Evolutionary conservation across 2,113 vertebrate genomes (phyloP).

Genomic region (Trematomus loennbergii): DNA sequence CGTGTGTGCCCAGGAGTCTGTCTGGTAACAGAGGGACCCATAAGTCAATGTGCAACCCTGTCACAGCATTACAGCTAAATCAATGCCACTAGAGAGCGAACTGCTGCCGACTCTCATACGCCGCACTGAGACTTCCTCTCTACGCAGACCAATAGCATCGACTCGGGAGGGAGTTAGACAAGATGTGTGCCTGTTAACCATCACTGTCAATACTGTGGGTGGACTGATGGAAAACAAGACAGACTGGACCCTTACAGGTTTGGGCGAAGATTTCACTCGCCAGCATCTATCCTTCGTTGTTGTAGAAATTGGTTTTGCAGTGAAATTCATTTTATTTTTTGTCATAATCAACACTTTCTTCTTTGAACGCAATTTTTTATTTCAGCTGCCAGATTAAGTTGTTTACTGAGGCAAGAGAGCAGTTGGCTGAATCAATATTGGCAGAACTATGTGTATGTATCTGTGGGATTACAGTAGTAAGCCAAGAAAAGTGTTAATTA

Average conservation of each 20-base stretch:
- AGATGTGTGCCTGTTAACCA: slow-evolving; percentile 63
- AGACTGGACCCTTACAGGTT: slow-evolving; percentile 31
- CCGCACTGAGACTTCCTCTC: slow-evolving; percentile 39
- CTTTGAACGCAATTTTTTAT: not conserved
- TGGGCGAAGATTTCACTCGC: not conserved
- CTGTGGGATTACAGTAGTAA: slow-evolving; percentile 59
- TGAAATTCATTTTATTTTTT: not conserved
- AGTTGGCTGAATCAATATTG: slow-evolving; percentile 34
- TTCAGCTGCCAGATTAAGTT: slow-evolving; percentile 7
- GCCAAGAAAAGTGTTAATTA: slow-evolving; percentile 54
- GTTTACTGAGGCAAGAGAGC: slow-evolving; percentile 13
- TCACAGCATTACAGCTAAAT: slow-evolving; percentile 73
- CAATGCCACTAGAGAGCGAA: slow-evolving; percentile 64
- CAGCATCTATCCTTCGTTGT: not conserved
- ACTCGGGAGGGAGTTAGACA: slow-evolving; percentile 47
- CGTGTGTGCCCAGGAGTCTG: slow-evolving; percentile 8
- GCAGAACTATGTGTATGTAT: slow-evolving; percentile 41
- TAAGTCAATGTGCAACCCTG: slow-evolving; percentile 67
- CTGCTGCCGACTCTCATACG: slow-evolving; percentile 57
- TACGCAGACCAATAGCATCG: slow-evolving; percentile 44
- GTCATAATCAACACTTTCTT: not conserved
- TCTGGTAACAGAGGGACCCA: slow-evolving; percentile 49
- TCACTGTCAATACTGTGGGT: slow-evolving; percentile 58
- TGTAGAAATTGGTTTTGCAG: not conserved
- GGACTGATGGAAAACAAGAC: slow-evolving; percentile 37